These are phyloP conservation scores for Littorina saxatilis DNA, from an alignment of 1,140 invertebrate genomes.

Conservation along the genomic window DNA sequence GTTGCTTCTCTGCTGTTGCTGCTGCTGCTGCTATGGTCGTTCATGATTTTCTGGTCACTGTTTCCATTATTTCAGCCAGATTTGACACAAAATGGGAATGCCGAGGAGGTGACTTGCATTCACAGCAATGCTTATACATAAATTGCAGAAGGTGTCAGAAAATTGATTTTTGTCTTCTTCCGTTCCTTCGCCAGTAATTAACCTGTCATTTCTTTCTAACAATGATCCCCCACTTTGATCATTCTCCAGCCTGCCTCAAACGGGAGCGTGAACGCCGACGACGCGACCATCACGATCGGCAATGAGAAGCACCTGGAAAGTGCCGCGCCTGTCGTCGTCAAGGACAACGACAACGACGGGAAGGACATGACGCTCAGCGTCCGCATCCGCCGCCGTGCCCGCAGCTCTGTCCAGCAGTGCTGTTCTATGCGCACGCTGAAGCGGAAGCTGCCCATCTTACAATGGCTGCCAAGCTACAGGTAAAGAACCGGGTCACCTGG, in stretches of 20 bases:
- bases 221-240: no score
- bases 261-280: slow-evolving; percentile 30
- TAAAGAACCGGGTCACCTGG: slow-evolving; percentile 39
- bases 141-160: no score
- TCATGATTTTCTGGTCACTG: no score
- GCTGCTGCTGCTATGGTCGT: no score
- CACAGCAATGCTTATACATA: no score
- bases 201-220: no score
- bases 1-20: no score
- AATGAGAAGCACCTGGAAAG: neutral
- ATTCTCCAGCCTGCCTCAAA: slow-evolving; percentile 31
- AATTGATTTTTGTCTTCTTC: no score
- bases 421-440: slow-evolving; percentile 56
- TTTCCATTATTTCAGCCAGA: no score
- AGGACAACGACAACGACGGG: neutral
- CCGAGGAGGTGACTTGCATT: no score
- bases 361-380: neutral
- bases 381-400: slow-evolving; percentile 30
- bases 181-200: no score
- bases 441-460: slow-evolving; percentile 63
- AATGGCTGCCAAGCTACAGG: slow-evolving; percentile 69
- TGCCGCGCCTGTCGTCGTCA: neutral
- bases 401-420: slow-evolving; percentile 45
- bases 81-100: no score
- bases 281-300: neutral